Base-by-base conservation (phyloP, 2,797 vertebrate genomes). In the Schizothorax lantsangensis region DNA sequence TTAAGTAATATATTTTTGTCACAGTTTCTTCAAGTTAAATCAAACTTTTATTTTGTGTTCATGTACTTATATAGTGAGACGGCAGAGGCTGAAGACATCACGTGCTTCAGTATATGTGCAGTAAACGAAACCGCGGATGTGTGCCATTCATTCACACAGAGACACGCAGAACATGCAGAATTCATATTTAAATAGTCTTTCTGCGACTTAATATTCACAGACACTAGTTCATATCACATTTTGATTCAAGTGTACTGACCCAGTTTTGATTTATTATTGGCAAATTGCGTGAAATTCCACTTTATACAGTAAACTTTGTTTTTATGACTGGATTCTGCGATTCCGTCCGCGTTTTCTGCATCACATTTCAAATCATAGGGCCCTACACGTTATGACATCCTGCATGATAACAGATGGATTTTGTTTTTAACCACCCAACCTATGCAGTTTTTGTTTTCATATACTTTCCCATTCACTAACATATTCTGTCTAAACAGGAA, bases 401-500 rank as follows among this genome's bases (percentile, higher is more conserved):
- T 68, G 10, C 59, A 64, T 45, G 74, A 64, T 78, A 14, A 72
- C 54, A 64, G 52, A 72, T 12, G 5, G 21, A 80, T 75, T 26
- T 33, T 38, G 9, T 72, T 80, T 73, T n/a, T 36, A 75, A 57
- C 71, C 33, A 49, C 52, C 66, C 84, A 52, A 38, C 52, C 6
- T 68, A 26, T 54, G 43, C 72, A 26, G 10, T 54, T 88, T 86
- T 84, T 47, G 17, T 62, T 83, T 74, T n/a, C n/a, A 3, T 68
- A 64, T 62, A 85, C 36, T 8, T 81, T 59, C 36, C 83, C 38
- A 54, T 54, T 68, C 2, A 79, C 64, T 10, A 30, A 45, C 17
- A 43, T 21, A 64, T 57, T 84, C 59, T 62, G 45, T 84, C 84
- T 84, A 83, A 83, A 83, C 52, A 71, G 49, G 79, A 82, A 84